A percentile compares a stretch with the other conserved stretches of the same genome.
These are phyloP conservation scores for Sorex fumeus DNA, from an alignment of 2,113 vertebrate genomes.

Conservation along the genomic window DNA sequence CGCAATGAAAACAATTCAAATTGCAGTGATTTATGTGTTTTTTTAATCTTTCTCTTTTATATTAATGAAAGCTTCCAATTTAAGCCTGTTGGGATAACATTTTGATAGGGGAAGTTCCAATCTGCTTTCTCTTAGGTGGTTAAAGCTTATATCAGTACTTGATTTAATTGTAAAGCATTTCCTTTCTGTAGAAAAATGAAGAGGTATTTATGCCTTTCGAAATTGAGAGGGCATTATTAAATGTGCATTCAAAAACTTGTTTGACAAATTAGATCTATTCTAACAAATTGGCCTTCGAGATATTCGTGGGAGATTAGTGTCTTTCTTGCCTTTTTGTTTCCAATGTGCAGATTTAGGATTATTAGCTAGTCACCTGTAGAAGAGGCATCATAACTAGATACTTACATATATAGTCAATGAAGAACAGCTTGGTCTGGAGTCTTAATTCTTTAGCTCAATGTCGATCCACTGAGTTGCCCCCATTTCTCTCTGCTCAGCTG, in stretches of 20 bases:
- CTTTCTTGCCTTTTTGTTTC: slow-evolving; percentile 79
- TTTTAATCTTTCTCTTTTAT: slow-evolving; percentile 84
- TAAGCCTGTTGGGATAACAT: slow-evolving; percentile 72
- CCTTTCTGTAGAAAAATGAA: slow-evolving; percentile 78
- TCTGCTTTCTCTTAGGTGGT: slow-evolving; percentile 80
- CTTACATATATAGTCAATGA: slow-evolving; percentile 79
- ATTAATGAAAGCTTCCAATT: slow-evolving; percentile 83
- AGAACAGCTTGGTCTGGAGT: slow-evolving; percentile 91
- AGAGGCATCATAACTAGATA: slow-evolving; percentile 83
- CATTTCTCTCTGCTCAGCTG: slow-evolving; percentile 97
- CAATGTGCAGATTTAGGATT: slow-evolving; percentile 73
- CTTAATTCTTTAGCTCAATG: slow-evolving; percentile 90
- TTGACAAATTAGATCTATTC: slow-evolving; percentile 78
- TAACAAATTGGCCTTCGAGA: slow-evolving; percentile 79
- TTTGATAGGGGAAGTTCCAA: slow-evolving; percentile 59
- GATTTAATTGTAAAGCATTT: slow-evolving; percentile 80
- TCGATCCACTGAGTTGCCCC: slow-evolving; percentile 94
- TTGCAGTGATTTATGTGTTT: slow-evolving; percentile 82
- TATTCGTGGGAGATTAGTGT: slow-evolving; percentile 77
- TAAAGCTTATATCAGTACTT: slow-evolving; percentile 74
- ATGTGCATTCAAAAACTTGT: slow-evolving; percentile 81
- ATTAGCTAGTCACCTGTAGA: slow-evolving; percentile 86
- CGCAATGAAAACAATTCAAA: slow-evolving; percentile 63
- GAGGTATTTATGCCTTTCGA: slow-evolving; percentile 81
- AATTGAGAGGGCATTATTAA: slow-evolving; percentile 80